Percentiles rank a stretch among this genome's conserved stretches.
phyloP scores from a whole-genome alignment of 1,140 invertebrate species.

The Trinorchestia longiramus region DNA sequence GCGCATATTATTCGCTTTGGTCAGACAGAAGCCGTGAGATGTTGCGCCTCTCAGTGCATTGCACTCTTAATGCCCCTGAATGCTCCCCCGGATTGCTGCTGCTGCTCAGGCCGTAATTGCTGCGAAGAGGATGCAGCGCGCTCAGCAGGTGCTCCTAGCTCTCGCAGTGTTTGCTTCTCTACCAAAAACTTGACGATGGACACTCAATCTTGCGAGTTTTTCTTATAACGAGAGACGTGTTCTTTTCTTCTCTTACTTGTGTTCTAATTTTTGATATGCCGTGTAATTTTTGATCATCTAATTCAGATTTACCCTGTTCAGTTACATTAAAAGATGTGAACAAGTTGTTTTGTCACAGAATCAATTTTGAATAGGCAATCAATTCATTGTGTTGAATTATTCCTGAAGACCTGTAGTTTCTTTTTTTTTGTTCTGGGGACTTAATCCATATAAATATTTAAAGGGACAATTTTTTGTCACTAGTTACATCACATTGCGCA shows the following conservation, averaged over 20 bases:
- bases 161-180: not conserved
- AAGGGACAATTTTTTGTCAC: not conserved
- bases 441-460: not conserved
- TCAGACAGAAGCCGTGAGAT: slow-evolving; percentile 11
- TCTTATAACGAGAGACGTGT: not conserved
- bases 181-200: not conserved
- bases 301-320: not conserved
- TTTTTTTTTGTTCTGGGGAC: not conserved
- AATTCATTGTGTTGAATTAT: not conserved
- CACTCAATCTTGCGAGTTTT: not conserved
- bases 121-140: not conserved
- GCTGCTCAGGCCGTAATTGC: not conserved
- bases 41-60: slow-evolving; percentile 27
- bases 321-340: not conserved
- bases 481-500: too few species aligned
- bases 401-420: not conserved
- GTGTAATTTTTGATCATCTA: too few species aligned
- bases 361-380: too few species aligned
- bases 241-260: not conserved
- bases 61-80: slow-evolving; percentile 46
- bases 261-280: not conserved
- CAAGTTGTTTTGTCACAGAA: not conserved
- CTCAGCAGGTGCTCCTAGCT: slow-evolving; percentile 44
- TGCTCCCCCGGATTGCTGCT: slow-evolving; percentile 1
- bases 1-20: not conserved